Evolutionary conservation across 2,888 invertebrate genomes (phyloP), one percentile per base, ranked within the genome.

Genomic region (Altica lythri): DNA sequence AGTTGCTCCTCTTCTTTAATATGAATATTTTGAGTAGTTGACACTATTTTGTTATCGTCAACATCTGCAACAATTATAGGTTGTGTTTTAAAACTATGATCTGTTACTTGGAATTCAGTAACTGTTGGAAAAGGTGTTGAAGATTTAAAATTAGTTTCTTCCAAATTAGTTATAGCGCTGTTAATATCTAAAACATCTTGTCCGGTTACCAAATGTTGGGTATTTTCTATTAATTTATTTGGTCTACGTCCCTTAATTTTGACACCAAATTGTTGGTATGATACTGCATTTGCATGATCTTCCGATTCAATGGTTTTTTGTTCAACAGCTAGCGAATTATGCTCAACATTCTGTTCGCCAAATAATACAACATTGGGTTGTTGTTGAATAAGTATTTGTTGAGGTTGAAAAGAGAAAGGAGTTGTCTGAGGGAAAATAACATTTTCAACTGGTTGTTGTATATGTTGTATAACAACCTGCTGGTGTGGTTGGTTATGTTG

Each of bases 131-230:
- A 46, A 37, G 48, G 46, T 17, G 55, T 54, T 4, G 45, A 47
- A 12, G 34, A 48, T 13, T 47, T 34, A 2, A 30, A 10, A 14
- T 32, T 19, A 12, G 18, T 34, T 32, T 50, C 50, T 19, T 50
- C 46, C 6, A 50, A 35, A 12, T 27, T 38, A 4, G 43, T 42
- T 10, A 75, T 72, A 1, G 80, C 79, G n/a, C 73, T 73, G 66
- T 87, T 87, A 0, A 87, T 86, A 66, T 80, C 80, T 6, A 85
- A 63, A 5, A 87, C 78, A 70, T 86, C 86, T 65, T 84, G 81
- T 56, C 83, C 83, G 0, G 83, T 78, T 54, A 87, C 81, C 6
- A 85, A 72, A 69, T 85, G 81, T 67, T 81, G 81, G 1, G 83
- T 83, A 1, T 79, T 81, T 32, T 80, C 80, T 9, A 83, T 81